These are phyloP conservation scores for Cheilosia scutellata DNA, from an alignment of 2,888 invertebrate genomes.

Conservation along the genomic window DNA sequence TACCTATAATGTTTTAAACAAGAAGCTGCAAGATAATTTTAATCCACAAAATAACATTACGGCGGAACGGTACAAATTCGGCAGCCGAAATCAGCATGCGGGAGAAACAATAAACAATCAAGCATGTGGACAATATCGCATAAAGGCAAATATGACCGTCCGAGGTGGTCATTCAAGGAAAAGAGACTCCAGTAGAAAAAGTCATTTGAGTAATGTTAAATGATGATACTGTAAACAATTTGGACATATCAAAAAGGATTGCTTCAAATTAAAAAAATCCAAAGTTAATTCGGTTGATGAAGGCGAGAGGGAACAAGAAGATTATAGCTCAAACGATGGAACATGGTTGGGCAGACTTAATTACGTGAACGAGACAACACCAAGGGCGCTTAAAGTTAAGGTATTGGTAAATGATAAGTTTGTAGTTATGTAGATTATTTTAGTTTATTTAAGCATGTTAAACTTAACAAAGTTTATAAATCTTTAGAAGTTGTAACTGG, in stretches of 20 bases:
- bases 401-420: slow-evolving; percentile 17
- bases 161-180: neutral
- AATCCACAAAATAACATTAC: slow-evolving; percentile 31
- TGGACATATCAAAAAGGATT: slow-evolving; percentile 17
- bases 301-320: neutral
- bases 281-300: slow-evolving; percentile 10
- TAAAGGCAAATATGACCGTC: neutral
- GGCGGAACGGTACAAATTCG: slow-evolving; percentile 22
- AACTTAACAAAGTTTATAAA: slow-evolving; percentile 19
- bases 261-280: neutral
- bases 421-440: slow-evolving; percentile 15
- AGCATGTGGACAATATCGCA: neutral
- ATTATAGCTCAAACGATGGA: slow-evolving; percentile 16
- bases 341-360: slow-evolving; percentile 39
- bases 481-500: slow-evolving; percentile 34
- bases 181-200: slow-evolving; percentile 2
- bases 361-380: slow-evolving; percentile 26
- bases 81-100: slow-evolving; percentile 28
- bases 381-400: slow-evolving; percentile 19
- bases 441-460: slow-evolving; percentile 11
- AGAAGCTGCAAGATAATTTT: slow-evolving; percentile 8
- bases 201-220: neutral
- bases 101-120: slow-evolving; percentile 26
- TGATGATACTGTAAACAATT: slow-evolving; percentile 25
- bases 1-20: neutral